Base-by-base conservation (phyloP, 2,113 vertebrate genomes). In the Gymnocephalus cernua region DNA sequence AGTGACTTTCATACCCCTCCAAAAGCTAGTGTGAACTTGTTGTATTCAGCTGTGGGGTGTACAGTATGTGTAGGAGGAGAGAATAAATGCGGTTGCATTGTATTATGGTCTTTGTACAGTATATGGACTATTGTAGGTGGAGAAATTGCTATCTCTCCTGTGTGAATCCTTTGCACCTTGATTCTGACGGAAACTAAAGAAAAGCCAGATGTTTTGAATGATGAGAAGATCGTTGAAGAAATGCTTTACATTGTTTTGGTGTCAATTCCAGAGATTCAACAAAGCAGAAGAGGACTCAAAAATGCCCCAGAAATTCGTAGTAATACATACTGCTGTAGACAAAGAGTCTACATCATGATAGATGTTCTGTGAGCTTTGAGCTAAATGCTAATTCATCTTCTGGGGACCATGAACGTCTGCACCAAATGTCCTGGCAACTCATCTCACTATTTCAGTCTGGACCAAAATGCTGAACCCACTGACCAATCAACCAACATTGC, bases 21-120 rank as follows among this genome's bases (percentile, higher is more conserved):
- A 48, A 18, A 54, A 73, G 47, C 66, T 27, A 3, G 11, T 35
- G 77, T 75, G 82, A 63, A 74, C 63, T 48, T 63, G 50, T 56
- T 53, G 54, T 47, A 0, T 63, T 82, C 25, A 48, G 47, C 48
- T n/a, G 66, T 75, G 67, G 19, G 18, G 16, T 58, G 1, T 23
- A 19, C 54, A 73, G 51, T 47, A 12, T 62, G 35, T 85, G 68
- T 61, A 76, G 61, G 71, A 51, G 57, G 77, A 53, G 44, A 29
- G 0, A 68, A 80, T 64, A 48, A 41, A 11, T 41, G 25, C 70
- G 27, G 47, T 53, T 65, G 67, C 56, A 65, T 53, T 67, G 27
- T 12, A 50, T 72, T 57, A 69, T 68, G n/a, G 8, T 56, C n/a
- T 64, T 9, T 41, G 38, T 41, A 47, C 45, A 47, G 45, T 47